Evolutionary conservation across 2,888 invertebrate species (phyloP).

Genomic region (Apamea sordens): DNA sequence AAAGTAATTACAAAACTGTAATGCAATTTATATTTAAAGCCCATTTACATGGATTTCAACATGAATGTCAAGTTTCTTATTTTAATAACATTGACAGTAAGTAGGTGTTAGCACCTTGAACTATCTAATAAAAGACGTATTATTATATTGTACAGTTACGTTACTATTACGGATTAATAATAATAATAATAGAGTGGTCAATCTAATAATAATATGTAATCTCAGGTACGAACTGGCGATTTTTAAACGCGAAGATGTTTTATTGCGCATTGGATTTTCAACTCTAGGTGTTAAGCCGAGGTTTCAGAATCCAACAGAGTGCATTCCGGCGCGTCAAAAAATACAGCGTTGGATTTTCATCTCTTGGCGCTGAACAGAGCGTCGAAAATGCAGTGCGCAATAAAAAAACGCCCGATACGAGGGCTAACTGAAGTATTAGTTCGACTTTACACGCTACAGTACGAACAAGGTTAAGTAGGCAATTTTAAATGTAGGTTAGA

Average conservation of each 20-base stretch:
- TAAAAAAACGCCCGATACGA: background rate
- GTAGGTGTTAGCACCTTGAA: slow-evolving; percentile 49
- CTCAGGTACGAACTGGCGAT: background rate
- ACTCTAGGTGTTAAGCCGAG: background rate
- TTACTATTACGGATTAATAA: slow-evolving; percentile 37
- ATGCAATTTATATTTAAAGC: slow-evolving; percentile 19
- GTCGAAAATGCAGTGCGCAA: background rate
- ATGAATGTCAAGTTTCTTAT: slow-evolving; percentile 38
- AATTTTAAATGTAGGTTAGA: slow-evolving; percentile 37
- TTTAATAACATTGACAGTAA: slow-evolving; percentile 27
- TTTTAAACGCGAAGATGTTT: background rate
- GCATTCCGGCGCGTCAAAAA: background rate
- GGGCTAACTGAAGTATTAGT: slow-evolving; percentile 12
- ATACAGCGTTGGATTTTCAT: background rate
- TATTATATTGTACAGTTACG: slow-evolving; percentile 35
- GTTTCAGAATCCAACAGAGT: background rate
- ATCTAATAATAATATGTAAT: slow-evolving; percentile 25
- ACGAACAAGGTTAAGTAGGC: slow-evolving; percentile 34
- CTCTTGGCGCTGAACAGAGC: background rate
- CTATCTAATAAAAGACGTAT: slow-evolving; percentile 21
- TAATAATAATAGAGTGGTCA: slow-evolving; percentile 47
- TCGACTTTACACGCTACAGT: slow-evolving; percentile 3
- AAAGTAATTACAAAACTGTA: slow-evolving; percentile 10
- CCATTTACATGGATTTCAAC: slow-evolving; percentile 30
- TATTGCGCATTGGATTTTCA: background rate